Conservation (phyloP, 2,113 vertebrate genomes). For the Mirounga angustirostris region DNA sequence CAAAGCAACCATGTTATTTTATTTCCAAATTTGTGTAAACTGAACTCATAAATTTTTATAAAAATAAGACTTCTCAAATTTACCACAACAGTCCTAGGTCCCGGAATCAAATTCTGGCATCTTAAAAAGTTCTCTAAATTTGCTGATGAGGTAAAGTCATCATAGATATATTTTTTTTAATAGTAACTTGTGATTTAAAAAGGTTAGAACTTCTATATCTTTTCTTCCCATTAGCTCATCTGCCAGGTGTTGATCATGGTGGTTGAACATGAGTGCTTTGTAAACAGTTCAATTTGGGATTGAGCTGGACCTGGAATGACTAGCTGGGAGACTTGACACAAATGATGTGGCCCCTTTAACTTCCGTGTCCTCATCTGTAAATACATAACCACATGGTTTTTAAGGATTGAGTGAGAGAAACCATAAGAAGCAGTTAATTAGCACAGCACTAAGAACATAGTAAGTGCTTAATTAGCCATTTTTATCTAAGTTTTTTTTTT, state of each 20-base stretch:
- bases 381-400: not conserved
- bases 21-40: constrained; percentile 88
- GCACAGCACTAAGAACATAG: not conserved
- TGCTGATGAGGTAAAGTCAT: not conserved
- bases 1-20: constrained; percentile 87
- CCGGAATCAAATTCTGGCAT: constrained; percentile 63
- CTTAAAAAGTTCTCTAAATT: constrained; percentile 49
- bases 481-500: not conserved
- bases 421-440: not conserved
- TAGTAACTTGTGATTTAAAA: not conserved
- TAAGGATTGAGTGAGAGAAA: not conserved
- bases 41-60: constrained; percentile 83
- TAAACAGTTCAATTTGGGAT: not conserved
- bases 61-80: constrained; percentile 84
- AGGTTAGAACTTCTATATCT: not conserved
- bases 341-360: not conserved
- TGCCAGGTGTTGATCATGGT: not conserved
- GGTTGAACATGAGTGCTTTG: not conserved
- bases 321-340: not conserved
- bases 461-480: not conserved
- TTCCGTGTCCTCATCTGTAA: not conserved
- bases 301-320: not conserved
- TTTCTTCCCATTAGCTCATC: not conserved
- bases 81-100: constrained; percentile 58
- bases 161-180: not conserved